Conservation (phyloP, 2,113 vertebrate genomes). For the Scomber colias region DNA sequence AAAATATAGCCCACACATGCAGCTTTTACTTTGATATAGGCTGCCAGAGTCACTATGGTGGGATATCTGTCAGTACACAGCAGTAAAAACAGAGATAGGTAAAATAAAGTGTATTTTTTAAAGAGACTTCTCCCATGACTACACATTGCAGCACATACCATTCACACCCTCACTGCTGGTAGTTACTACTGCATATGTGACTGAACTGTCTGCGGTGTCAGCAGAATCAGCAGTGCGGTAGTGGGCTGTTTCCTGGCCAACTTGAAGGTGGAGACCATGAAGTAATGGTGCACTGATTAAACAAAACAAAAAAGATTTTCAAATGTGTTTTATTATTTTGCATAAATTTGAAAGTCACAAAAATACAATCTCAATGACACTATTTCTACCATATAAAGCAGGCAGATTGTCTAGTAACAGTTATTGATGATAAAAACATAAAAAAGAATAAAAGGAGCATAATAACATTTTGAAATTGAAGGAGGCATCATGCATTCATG, state of each 20-base stretch:
- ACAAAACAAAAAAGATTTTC: not conserved
- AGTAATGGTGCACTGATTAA: not conserved
- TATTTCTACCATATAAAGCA: constrained; percentile 5
- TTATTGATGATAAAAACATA: constrained; percentile 33
- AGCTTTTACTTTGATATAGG: constrained; percentile 16
- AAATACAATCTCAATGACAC: constrained; percentile 44
- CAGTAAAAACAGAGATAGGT: not conserved
- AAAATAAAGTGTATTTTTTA: constrained; percentile 2
- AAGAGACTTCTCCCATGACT: constrained; percentile 15
- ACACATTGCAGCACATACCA: constrained; percentile 59
- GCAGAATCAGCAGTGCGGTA: constrained; percentile 56
- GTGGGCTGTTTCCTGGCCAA: not conserved
- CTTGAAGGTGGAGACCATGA: not conserved
- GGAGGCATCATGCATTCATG: constrained; percentile 39
- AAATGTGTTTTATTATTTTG: constrained; percentile 57
- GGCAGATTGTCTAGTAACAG: constrained; percentile 25
- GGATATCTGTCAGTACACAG: constrained; percentile 26
- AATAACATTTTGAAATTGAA: constrained; percentile 38
- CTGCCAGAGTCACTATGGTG: not conserved
- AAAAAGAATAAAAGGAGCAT: constrained; percentile 6
- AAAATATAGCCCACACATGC: constrained; percentile 24
- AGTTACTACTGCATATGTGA: constrained; percentile 64
- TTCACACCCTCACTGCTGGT: constrained; percentile 39
- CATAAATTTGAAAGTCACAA: constrained; percentile 43
- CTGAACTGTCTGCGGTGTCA: constrained; percentile 68